These are phyloP conservation scores for Sepiola atlantica DNA, from an alignment of 2,888 invertebrate species.

Conservation along the genomic window DNA sequence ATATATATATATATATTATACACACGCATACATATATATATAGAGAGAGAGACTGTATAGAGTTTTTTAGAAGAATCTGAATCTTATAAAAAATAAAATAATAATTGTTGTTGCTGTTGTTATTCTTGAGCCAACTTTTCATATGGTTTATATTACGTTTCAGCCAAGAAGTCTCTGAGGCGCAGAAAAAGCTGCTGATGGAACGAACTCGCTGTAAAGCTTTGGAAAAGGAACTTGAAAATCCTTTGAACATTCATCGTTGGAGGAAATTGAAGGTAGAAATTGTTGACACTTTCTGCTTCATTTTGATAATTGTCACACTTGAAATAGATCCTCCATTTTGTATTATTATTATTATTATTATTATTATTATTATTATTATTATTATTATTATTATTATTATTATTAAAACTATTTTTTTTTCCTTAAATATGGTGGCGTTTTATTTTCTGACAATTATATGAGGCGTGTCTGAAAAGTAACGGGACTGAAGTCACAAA, in stretches of 20 bases:
- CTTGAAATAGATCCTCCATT: too few relatives aligned
- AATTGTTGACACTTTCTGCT: not conserved
- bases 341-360: too few relatives aligned
- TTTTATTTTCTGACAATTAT: too few relatives aligned
- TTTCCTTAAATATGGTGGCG: too few relatives aligned
- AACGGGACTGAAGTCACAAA: too few relatives aligned
- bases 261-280: constrained; percentile 88
- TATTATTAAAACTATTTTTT: too few relatives aligned
- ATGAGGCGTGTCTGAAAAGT: too few relatives aligned
- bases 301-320: not conserved
- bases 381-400: too few relatives aligned
- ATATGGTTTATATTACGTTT: constrained; percentile 46
- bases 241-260: constrained; percentile 91
- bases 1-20: too few relatives aligned
- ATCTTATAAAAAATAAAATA: not conserved
- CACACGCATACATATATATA: too few relatives aligned
- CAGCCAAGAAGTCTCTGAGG: constrained; percentile 84
- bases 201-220: constrained; percentile 88
- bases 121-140: too few relatives aligned
- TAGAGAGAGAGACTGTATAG: not conserved
- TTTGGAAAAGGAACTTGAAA: constrained; percentile 89
- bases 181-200: constrained; percentile 87
- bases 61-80: not conserved
- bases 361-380: too few relatives aligned
- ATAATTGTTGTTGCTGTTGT: not conserved